Percentiles rank a stretch among this genome's conserved stretches.
Evolutionary conservation across 2,888 invertebrate species (phyloP).

Genomic region (Ophion obscuratus): DNA sequence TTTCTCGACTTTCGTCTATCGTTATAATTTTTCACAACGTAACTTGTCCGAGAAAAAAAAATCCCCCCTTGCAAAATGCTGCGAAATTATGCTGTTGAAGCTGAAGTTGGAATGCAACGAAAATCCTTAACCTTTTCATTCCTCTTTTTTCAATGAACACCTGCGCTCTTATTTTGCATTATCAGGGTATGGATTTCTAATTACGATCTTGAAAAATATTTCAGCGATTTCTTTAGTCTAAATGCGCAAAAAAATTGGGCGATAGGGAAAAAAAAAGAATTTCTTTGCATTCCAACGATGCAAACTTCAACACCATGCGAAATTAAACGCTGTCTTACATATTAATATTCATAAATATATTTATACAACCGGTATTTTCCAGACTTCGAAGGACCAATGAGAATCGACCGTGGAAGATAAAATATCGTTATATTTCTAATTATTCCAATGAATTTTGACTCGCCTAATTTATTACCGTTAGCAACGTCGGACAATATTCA

Average conservation of each 20-base stretch:
- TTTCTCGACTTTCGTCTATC: conserved; percentile 18
- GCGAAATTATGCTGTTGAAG: not conserved
- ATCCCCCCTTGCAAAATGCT: conserved; percentile 15
- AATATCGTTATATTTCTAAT: not conserved
- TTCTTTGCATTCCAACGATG: too few species aligned
- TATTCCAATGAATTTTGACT: not conserved
- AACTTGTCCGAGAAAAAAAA: conserved; percentile 3
- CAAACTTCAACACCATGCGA: too few species aligned
- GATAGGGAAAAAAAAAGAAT: too few species aligned
- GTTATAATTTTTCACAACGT: not conserved
- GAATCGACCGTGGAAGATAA: not conserved
- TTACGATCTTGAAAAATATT: too few species aligned
- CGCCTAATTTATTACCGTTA: not conserved
- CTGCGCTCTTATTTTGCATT: too few species aligned
- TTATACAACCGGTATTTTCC: conserved; percentile 34
- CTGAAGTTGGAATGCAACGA: too few species aligned
- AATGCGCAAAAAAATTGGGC: too few species aligned
- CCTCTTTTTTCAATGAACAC: too few species aligned
- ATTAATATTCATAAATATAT: conserved; percentile 24
- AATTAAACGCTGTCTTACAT: conserved; percentile 10
- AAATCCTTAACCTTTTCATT: too few species aligned
- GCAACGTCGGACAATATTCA: not conserved
- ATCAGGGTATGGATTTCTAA: too few species aligned
- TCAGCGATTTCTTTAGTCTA: too few species aligned
- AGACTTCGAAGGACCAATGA: not conserved